A percentile compares a stretch with the other conserved stretches of the same genome.
Evolutionary conservation across 2,888 invertebrate genomes (phyloP).

Genomic region (Maniola hyperantus): DNA sequence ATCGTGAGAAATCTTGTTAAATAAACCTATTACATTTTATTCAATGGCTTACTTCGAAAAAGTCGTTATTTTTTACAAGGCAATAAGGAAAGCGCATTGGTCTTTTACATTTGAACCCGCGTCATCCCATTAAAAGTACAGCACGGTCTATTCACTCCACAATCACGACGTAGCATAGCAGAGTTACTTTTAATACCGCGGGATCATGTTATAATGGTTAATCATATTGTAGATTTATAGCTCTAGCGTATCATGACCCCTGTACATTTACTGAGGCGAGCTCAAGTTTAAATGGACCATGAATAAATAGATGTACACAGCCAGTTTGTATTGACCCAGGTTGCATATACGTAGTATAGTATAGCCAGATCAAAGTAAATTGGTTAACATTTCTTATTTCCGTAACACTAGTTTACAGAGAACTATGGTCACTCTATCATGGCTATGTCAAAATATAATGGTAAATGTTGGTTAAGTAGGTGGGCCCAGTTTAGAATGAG

Average conservation of each 20-base stretch:
- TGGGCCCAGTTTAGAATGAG: constrained; percentile 22
- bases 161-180: constrained; percentile 25
- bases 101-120: constrained; percentile 29
- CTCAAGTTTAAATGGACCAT: constrained; percentile 10
- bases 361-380: constrained; percentile 1
- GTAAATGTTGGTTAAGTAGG: constrained; percentile 18
- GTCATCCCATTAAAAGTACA: constrained; percentile 29
- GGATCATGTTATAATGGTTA: constrained; percentile 10
- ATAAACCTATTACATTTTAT: constrained; percentile 30
- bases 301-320: not conserved
- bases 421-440: constrained; percentile 15
- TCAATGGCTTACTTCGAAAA: constrained; percentile 27
- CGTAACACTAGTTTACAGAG: not conserved
- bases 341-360: not conserved
- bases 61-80: constrained; percentile 33
- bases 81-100: constrained; percentile 27
- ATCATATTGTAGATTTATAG: constrained; percentile 10
- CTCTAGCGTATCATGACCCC: constrained; percentile 4
- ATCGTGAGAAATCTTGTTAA: constrained; percentile 20
- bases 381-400: constrained; percentile 1
- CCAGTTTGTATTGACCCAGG: constrained; percentile 12
- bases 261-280: constrained; percentile 6
- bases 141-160: constrained; percentile 22
- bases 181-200: constrained; percentile 12
- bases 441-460: constrained; percentile 23